These are phyloP conservation scores for Odontocolon sp. DNA, from an alignment of 2,888 invertebrate genomes.

Conservation along the genomic window DNA sequence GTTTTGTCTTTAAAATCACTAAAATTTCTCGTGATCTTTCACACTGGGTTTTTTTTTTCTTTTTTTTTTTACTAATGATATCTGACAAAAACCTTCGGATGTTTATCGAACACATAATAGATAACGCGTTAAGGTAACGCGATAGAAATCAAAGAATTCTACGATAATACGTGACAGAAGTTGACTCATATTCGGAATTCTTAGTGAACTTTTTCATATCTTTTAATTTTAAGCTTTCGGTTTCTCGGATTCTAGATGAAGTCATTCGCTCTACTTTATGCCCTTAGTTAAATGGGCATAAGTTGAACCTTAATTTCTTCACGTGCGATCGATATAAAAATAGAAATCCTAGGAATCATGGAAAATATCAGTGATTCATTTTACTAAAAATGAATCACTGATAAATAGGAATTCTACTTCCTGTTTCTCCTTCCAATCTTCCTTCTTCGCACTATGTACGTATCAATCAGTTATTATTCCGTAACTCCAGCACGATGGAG, in stretches of 20 bases:
- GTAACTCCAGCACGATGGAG: neutral
- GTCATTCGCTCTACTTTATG: too few species aligned
- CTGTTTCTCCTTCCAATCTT: too few species aligned
- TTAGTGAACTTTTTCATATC: neutral
- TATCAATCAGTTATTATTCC: too few species aligned
- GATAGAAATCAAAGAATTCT: conserved; percentile 4
- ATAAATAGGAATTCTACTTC: too few species aligned
- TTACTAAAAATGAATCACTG: too few species aligned
- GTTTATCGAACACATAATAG: neutral
- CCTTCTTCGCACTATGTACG: too few species aligned
- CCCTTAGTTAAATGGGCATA: too few species aligned
- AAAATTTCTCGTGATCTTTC: neutral
- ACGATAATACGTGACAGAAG: conserved; percentile 25
- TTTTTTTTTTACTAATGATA: neutral
- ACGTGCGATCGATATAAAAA: neutral
- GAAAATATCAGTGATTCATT: too few species aligned
- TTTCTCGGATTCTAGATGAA: neutral
- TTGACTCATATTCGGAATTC: conserved; percentile 1
- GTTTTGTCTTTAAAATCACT: conserved; percentile 12
- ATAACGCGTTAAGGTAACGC: neutral
- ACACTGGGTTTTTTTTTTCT: neutral
- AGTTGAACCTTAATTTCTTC: too few species aligned
- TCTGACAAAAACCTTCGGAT: neutral
- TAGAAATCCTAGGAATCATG: neutral
- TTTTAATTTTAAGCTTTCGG: too few species aligned